phyloP scores from a whole-genome alignment of 2,113 vertebrate species.

The Xiphophorus hellerii region DNA sequence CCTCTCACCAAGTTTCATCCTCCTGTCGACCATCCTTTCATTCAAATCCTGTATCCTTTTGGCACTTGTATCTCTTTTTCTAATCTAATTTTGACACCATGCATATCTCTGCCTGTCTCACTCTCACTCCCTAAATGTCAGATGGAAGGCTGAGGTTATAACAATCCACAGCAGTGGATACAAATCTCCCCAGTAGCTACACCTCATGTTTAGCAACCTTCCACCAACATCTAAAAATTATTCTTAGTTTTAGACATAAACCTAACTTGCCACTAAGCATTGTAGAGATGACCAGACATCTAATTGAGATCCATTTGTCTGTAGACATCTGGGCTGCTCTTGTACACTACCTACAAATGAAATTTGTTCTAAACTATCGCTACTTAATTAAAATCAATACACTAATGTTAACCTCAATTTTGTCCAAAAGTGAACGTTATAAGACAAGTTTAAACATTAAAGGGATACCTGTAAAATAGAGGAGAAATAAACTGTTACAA shows the following conservation, averaged over 20 bases:
- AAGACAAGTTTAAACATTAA: not conserved
- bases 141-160: not conserved
- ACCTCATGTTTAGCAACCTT: not conserved
- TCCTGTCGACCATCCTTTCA: conserved; percentile 41
- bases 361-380: not conserved
- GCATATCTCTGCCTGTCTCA: conserved; percentile 24
- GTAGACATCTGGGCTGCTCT: not conserved
- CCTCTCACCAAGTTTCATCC: conserved; percentile 42
- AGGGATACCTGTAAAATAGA: not conserved
- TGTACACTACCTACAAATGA: not conserved
- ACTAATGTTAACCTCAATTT: not conserved
- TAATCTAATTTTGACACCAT: conserved; percentile 28
- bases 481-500: not conserved
- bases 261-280: not conserved
- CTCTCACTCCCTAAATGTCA: conserved; percentile 17
- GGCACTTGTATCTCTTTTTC: conserved; percentile 29
- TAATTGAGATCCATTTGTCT: not conserved
- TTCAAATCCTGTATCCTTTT: conserved; percentile 49
- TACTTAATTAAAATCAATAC: not conserved
- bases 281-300: not conserved
- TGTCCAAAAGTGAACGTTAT: not conserved
- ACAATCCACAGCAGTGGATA: not conserved
- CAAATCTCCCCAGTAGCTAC: not conserved
- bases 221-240: not conserved
- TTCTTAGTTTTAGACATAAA: not conserved